Evolutionary conservation across 1,140 invertebrate species (phyloP), one percentile per base, ranked within the genome.

Genomic region (Oreohelix idahoensis): DNA sequence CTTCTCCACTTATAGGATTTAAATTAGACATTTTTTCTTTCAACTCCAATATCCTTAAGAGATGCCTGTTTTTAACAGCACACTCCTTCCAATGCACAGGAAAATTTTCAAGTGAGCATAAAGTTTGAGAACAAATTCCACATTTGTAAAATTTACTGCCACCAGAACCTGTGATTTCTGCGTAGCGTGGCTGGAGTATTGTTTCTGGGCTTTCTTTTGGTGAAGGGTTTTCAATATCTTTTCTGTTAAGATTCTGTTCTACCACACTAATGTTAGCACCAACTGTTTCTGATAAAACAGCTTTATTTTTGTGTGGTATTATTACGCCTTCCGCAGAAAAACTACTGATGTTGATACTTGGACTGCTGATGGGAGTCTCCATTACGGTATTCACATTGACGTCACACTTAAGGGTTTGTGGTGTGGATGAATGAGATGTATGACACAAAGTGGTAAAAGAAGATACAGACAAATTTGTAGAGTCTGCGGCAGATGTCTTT

Each of bases 81-180:
- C 85, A 86, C 32, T 84, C 83, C 35, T 51, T 51, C 85, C 85
- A 86, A 75, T 86, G 85, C 0, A 76, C 75, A 23, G 32, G 36
- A 39, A 86, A 79, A 75, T 70, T 84, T 79, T 79, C 79, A 15
- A 75, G 13, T 15, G 85, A 86, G 36, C 85, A 86, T 20, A 86
- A 70, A 51, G 85, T 86, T 42, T 86, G 85, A 10, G 70, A 75
- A 76, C 85, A 86, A 45, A 69, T 53, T 5, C 58, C n/a, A 79
- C 85, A 86, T 42, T 83, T 86, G 42, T 82, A 84, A 71, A 86
- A 86, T 38, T 74, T 86, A 32, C 83, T 53, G 8, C 85, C 85
- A 51, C 79, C 71, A 51, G 85, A 86, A 32, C 85, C 83, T 38
- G 79, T 71, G n/a, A 86, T 49, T 58, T 86, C 83, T 35, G 83